Conservation (phyloP, 1,140 invertebrate species). For the Nasonia giraulti region DNA sequence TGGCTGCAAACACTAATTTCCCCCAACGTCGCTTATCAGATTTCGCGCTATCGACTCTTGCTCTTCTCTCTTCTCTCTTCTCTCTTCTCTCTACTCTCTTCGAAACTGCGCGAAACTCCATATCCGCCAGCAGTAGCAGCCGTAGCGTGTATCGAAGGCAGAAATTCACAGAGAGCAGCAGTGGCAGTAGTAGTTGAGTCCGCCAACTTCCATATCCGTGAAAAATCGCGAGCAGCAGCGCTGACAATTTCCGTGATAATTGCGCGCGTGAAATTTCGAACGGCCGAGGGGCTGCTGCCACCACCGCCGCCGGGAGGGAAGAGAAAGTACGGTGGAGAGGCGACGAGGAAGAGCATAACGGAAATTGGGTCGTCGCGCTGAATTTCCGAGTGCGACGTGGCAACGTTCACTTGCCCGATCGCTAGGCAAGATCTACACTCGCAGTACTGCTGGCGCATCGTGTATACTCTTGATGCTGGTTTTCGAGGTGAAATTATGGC, state of each 20-base stretch:
- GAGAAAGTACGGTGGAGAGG: slow-evolving; percentile 42
- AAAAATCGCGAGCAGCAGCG: background rate
- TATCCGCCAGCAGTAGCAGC: background rate
- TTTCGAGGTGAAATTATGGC: too few species aligned
- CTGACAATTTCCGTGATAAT: slow-evolving; percentile 7
- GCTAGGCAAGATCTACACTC: background rate
- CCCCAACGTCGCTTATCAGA: background rate
- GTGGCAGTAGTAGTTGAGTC: too few species aligned
- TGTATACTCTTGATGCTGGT: too few species aligned
- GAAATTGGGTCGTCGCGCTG: slow-evolving; percentile 43
- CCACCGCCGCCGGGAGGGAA: slow-evolving; percentile 24
- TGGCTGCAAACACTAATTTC: background rate
- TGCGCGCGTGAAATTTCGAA: slow-evolving; percentile 2
- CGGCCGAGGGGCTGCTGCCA: background rate
- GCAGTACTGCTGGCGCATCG: too few species aligned
- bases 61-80: background rate
- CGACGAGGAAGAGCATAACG: slow-evolving; percentile 18
- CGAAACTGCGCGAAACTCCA: background rate
- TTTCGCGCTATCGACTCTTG: background rate
- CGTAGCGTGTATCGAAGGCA: background rate
- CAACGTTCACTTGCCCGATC: slow-evolving; percentile 36
- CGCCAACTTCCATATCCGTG: slow-evolving; percentile 1
- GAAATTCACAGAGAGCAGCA: background rate
- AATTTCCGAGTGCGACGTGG: background rate
- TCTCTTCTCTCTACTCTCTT: background rate